These are phyloP conservation scores for Diogma glabrata DNA, from an alignment of 2,888 invertebrate species.

Conservation along the genomic window DNA sequence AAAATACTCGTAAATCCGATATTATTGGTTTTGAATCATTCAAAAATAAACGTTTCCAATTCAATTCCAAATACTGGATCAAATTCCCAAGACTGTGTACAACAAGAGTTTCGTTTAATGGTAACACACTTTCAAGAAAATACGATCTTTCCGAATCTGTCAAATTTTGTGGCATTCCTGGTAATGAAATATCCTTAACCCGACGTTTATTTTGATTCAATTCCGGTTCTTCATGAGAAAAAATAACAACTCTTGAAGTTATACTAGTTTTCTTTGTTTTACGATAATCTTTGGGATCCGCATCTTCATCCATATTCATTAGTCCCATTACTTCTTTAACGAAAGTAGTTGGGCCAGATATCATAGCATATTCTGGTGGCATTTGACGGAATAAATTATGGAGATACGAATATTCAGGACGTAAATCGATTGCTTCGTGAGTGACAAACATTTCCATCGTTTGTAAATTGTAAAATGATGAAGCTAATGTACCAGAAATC, in stretches of 20 bases:
- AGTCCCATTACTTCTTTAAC: conserved; percentile 15
- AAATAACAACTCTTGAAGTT: conserved; percentile 16
- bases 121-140: conserved; percentile 19
- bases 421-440: conserved; percentile 17
- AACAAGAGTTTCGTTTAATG: conserved; percentile 17
- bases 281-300: conserved; percentile 14
- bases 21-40: conserved; percentile 14
- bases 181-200: conserved; percentile 16
- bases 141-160: conserved; percentile 13
- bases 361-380: conserved; percentile 15
- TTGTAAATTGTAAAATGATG: conserved; percentile 17
- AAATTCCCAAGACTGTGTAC: conserved; percentile 19
- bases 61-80: conserved; percentile 17
- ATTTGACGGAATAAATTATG: conserved; percentile 19
- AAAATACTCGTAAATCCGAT: conserved; percentile 20
- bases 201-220: conserved; percentile 13
- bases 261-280: conserved; percentile 1
- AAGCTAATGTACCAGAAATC: conserved; percentile 17
- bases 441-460: conserved; percentile 18
- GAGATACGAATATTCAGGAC: conserved; percentile 17
- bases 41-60: conserved; percentile 18
- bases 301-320: conserved; percentile 10
- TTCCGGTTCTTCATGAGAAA: conserved; percentile 15
- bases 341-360: conserved; percentile 17
- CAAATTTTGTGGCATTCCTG: conserved; percentile 17